These are phyloP conservation scores for Corvus hawaiiensis DNA, from an alignment of 2,113 vertebrate species.

Conservation along the genomic window DNA sequence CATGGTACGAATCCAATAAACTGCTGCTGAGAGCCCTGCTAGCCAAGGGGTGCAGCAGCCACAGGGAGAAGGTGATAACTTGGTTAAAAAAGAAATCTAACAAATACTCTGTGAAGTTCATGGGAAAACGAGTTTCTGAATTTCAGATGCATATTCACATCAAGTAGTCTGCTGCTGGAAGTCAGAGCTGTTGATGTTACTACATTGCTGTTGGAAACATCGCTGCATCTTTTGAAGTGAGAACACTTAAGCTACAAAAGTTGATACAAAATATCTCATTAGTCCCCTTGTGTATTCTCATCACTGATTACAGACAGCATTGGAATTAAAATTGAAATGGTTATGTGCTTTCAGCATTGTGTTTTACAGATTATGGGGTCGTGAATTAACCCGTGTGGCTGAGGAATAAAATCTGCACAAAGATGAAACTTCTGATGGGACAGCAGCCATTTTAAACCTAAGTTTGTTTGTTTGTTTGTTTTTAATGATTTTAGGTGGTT, in stretches of 20 bases:
- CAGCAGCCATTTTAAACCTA: not conserved
- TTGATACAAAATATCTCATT: not conserved
- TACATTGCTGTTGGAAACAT: not conserved
- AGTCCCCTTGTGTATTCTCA: not conserved
- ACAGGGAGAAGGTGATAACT: not conserved
- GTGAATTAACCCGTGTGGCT: not conserved
- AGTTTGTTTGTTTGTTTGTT: not conserved
- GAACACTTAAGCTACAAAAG: not conserved
- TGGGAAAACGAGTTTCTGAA: not conserved
- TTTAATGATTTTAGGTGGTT: constrained; percentile 81
- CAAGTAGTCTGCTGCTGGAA: not conserved
- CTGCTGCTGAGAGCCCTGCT: not conserved
- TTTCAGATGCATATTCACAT: not conserved
- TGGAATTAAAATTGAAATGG: not conserved
- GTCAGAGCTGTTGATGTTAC: not conserved
- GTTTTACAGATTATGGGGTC: not conserved
- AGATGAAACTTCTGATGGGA: not conserved
- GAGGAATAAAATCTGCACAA: not conserved
- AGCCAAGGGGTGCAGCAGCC: not conserved
- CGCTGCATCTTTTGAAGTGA: not conserved
- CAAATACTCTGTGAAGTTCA: not conserved
- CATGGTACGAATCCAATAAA: not conserved
- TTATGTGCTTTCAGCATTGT: not conserved
- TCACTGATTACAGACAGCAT: not conserved
- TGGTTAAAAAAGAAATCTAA: not conserved